Evolutionary conservation across 2,113 vertebrate genomes (phyloP).

Genomic region (Carlito syrichta): DNA sequence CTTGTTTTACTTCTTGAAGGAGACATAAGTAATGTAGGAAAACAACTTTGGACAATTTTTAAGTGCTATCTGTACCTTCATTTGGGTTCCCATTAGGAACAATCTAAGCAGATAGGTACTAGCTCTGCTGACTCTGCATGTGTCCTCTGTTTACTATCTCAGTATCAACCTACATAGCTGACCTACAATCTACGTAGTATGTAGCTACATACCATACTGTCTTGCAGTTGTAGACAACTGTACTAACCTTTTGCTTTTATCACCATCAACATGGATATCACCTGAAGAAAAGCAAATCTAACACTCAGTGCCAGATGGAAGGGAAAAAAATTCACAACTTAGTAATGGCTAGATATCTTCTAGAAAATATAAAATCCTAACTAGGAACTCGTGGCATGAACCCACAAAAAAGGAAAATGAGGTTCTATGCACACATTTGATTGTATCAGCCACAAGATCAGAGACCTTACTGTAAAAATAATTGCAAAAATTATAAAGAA

Average conservation of each 20-base stretch:
- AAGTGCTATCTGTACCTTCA: not conserved
- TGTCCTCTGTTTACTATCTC: not conserved
- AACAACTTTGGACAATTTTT: not conserved
- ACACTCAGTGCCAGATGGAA: not conserved
- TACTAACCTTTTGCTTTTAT: not conserved
- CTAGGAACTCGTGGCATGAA: not conserved
- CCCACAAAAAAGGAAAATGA: not conserved
- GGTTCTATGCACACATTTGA: not conserved
- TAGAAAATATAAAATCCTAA: not conserved
- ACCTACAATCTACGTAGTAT: not conserved
- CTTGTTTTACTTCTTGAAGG: not conserved
- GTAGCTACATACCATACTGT: not conserved
- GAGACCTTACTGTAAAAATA: not conserved
- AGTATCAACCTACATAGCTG: not conserved
- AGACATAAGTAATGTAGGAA: not conserved
- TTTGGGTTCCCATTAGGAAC: not conserved
- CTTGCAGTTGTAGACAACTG: not conserved
- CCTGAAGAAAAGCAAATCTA: not conserved
- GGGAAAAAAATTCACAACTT: slow-evolving; percentile 16
- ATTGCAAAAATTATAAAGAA: not conserved
- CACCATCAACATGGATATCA: not conserved
- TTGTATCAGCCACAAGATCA: not conserved
- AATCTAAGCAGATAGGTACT: not conserved
- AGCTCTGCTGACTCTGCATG: not conserved
- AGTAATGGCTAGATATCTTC: not conserved